Conservation (phyloP, 1,140 invertebrate genomes). For the Pemphigus obesinymphae region DNA sequence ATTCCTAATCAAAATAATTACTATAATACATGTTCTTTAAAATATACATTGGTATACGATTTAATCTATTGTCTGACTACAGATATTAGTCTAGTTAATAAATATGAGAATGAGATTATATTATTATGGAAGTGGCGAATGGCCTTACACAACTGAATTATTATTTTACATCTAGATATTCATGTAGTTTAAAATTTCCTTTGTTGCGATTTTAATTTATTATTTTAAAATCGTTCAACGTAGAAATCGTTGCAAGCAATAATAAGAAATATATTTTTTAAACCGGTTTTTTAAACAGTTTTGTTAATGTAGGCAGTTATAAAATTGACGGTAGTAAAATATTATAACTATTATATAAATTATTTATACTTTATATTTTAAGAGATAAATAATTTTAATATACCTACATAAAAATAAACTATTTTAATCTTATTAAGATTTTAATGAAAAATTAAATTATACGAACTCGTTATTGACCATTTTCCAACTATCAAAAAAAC, state of each 20-base stretch:
- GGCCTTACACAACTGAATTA: not conserved
- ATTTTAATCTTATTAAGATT: not conserved
- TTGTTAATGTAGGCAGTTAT: not conserved
- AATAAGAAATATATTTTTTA: not conserved
- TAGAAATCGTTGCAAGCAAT: not conserved
- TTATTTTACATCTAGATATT: not conserved
- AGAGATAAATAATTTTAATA: not conserved
- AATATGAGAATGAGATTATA: too few species aligned
- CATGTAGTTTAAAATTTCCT: not conserved
- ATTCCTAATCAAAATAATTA: too few species aligned
- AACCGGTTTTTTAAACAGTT: not conserved
- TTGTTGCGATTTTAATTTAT: constrained; percentile 6
- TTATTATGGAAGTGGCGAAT: not conserved
- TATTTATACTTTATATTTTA: not conserved
- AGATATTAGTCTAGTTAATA: too few species aligned
- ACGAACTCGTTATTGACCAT: not conserved
- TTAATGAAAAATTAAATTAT: not conserved
- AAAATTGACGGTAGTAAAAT: not conserved
- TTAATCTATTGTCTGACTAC: not conserved
- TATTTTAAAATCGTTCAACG: not conserved
- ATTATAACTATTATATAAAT: not conserved
- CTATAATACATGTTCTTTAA: too few species aligned
- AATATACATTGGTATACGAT: too few species aligned
- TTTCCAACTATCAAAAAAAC: not conserved
- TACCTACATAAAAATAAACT: not conserved